Evolutionary conservation across 37 sponge, comb jelly and placozoan species (phyloP), one percentile per base, ranked within the genome.

Genomic region (Dysidea cf. avara): DNA sequence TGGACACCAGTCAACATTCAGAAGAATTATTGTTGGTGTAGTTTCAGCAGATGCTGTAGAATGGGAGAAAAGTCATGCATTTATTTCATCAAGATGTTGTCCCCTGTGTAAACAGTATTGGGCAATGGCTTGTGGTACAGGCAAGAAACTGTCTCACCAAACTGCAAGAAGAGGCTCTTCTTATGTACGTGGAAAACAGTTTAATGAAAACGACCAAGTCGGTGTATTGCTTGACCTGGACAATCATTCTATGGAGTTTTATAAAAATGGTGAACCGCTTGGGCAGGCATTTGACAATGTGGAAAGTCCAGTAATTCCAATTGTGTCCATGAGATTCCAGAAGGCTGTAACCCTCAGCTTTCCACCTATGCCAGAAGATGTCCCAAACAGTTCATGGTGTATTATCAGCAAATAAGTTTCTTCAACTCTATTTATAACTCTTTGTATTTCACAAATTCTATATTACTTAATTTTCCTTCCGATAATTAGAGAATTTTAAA

Each of bases 261-360:
- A 48, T 56, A 70, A 61, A 38, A 81, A 81, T 29, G 74, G 82
- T 5, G 30, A 72, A 14, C 66, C 68, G 3, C 82, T 81, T 2
- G 62, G 61, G 4, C 9, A 66, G 12, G 52, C 62, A 9, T 81
- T 81, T 18, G 53, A 53, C 7, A 68, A 81, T 56, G 75, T 81
- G 31, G 50, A 81, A 18, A 75, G 74, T 47, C 82, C 82, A 1
- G 82, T 81, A 33, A 73, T 81, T 56, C 82, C 82, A 0, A 75
- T 75, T 7, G 50, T 81, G 9, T 81, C 82, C 36, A 74, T 81
- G 60, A 74, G 75, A 38, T 75, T 64, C 38, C 43, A 81, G 26
- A 81, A 81, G 75, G 22, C 63, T 2, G 64, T 81, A 50, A 65
- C 74, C 1, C 74, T 81, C 3, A 67, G 52, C 39, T 81, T 74